Evolutionary conservation across 2,113 vertebrate species (phyloP).

Genomic region (Spermophilus dauricus): DNA sequence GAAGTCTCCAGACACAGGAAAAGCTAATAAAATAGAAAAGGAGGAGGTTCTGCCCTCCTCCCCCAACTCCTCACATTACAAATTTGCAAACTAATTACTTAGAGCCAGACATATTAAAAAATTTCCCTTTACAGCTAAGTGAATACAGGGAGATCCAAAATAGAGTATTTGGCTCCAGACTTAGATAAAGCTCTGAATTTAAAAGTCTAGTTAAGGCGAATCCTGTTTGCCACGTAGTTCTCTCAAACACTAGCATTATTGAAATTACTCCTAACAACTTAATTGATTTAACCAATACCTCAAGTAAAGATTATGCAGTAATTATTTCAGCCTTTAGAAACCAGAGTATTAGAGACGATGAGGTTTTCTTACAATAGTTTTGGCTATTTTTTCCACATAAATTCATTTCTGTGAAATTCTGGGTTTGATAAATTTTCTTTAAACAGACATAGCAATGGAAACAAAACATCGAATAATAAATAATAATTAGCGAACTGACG

Average conservation of each 20-base stretch:
- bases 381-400: not conserved
- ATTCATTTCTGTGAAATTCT: constrained; percentile 29
- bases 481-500: not conserved
- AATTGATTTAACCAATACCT: constrained; percentile 69
- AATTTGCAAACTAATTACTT: constrained; percentile 81
- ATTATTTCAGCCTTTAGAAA: constrained; percentile 58
- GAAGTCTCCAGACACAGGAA: constrained; percentile 85
- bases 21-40: constrained; percentile 73
- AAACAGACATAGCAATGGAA: not conserved
- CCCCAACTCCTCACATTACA: constrained; percentile 78
- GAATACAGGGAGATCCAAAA: constrained; percentile 75
- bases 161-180: constrained; percentile 66
- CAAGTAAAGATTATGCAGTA: constrained; percentile 63
- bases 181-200: constrained; percentile 69
- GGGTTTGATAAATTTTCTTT: constrained; percentile 27
- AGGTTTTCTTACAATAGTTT: constrained; percentile 36
- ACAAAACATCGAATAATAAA: not conserved
- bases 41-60: constrained; percentile 74
- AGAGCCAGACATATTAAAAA: constrained; percentile 80
- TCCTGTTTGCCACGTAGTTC: constrained; percentile 65
- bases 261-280: constrained; percentile 75
- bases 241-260: constrained; percentile 80
- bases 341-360: not conserved
- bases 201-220: constrained; percentile 79
- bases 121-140: constrained; percentile 69